phyloP scores from a whole-genome alignment of 2,888 invertebrate genomes.

The Tipula confusa region DNA sequence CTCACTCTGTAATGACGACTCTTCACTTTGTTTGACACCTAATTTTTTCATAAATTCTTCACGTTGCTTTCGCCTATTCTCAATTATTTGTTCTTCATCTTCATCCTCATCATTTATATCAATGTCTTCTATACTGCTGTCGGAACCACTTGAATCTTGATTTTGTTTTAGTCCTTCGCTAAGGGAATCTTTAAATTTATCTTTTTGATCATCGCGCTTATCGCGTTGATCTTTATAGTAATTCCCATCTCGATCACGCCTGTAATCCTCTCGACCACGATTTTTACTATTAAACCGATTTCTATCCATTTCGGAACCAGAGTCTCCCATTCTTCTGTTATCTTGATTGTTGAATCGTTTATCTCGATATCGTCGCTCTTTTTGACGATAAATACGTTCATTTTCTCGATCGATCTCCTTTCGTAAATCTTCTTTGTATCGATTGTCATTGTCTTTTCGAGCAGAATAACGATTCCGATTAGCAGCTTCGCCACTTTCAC shows the following conservation, averaged over 20 bases:
- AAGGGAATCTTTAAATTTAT: constrained; percentile 65
- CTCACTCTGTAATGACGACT: not conserved
- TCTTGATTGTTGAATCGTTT: constrained; percentile 34
- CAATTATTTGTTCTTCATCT: constrained; percentile 90
- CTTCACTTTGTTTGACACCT: not conserved
- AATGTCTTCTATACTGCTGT: constrained; percentile 63
- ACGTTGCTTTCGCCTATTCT: constrained; percentile 77
- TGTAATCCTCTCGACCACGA: constrained; percentile 43
- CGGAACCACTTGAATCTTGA: constrained; percentile 61
- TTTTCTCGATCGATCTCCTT: constrained; percentile 51
- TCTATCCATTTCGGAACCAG: constrained; percentile 34
- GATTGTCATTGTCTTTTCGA: constrained; percentile 50
- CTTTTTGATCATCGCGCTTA: constrained; percentile 42
- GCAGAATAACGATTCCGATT: constrained; percentile 37
- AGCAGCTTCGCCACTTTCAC: constrained; percentile 36
- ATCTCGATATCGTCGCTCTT: constrained; percentile 39
- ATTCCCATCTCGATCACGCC: constrained; percentile 48
- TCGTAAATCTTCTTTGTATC: constrained; percentile 48
- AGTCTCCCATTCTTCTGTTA: constrained; percentile 35
- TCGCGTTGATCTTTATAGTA: constrained; percentile 40
- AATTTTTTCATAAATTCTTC: constrained; percentile 67
- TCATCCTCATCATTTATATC: constrained; percentile 82
- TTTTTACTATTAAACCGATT: constrained; percentile 39
- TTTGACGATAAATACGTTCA: constrained; percentile 50
- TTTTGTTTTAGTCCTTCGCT: constrained; percentile 73